phyloP scores from a whole-genome alignment of 2,797 vertebrate genomes.

The Amblyraja radiata region DNA sequence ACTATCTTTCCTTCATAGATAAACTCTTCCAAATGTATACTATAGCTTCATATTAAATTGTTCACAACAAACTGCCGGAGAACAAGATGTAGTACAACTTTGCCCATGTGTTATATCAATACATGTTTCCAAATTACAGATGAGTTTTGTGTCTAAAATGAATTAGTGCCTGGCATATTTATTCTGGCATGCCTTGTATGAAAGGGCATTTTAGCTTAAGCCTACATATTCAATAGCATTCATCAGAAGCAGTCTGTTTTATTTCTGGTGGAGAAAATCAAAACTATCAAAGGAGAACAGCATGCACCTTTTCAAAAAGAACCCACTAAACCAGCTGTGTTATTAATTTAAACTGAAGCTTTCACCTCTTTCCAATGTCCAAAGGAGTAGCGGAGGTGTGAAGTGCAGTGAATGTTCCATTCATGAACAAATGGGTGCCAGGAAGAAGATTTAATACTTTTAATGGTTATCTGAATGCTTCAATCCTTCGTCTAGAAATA shows the following conservation, averaged over 20 bases:
- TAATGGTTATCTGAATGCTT: neutral
- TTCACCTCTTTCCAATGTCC: conserved; percentile 1
- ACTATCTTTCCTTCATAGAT: neutral
- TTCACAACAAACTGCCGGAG: neutral
- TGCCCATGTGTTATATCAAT: neutral
- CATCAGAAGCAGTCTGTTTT: neutral
- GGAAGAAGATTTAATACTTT: neutral
- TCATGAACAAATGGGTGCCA: neutral
- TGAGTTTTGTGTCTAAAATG: neutral
- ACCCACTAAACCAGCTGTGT: neutral
- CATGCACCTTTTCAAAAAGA: neutral
- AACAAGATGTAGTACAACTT: neutral
- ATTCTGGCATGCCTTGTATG: neutral
- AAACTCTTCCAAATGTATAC: neutral
- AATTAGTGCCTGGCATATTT: neutral
- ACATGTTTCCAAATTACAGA: neutral
- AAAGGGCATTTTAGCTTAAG: neutral
- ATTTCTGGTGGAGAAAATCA: neutral
- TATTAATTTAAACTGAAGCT: neutral
- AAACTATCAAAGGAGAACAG: neutral
- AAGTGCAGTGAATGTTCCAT: neutral
- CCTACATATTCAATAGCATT: neutral
- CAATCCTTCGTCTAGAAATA: neutral
- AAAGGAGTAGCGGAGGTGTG: neutral
- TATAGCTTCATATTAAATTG: neutral